A percentile compares a stretch with the other conserved stretches of the same genome.
Conservation (phyloP, 1,140 invertebrate genomes). For the Phymorhynchus buccinoides region DNA sequence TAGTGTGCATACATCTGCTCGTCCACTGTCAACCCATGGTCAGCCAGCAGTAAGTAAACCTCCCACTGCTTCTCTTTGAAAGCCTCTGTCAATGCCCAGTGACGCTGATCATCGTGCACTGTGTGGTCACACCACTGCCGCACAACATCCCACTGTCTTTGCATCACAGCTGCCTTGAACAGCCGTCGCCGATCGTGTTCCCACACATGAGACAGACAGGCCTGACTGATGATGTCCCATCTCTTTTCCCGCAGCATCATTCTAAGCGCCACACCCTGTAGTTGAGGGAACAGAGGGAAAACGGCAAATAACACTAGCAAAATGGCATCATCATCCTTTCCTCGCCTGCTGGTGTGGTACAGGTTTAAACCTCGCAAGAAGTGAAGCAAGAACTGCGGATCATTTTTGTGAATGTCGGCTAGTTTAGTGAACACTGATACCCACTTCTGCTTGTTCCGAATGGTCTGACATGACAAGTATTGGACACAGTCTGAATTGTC, state of each 20-base stretch:
- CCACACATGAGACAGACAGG: slow-evolving; percentile 10
- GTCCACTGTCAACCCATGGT: background rate
- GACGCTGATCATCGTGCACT: background rate
- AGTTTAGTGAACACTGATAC: background rate
- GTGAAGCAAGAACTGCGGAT: background rate
- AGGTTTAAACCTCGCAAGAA: background rate
- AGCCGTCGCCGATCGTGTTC: background rate
- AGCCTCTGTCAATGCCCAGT: slow-evolving; percentile 4
- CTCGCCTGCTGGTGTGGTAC: background rate
- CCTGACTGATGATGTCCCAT: slow-evolving; percentile 11
- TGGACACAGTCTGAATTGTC: background rate
- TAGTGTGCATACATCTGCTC: slow-evolving; percentile 5
- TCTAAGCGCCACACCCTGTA: slow-evolving; percentile 4
- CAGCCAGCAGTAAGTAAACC: background rate
- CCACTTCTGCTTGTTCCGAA: background rate
- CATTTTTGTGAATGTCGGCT: background rate
- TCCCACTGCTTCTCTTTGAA: slow-evolving; percentile 5
- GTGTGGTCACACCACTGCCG: background rate
- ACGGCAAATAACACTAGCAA: background rate
- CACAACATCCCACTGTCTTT: background rate
- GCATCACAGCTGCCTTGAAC: slow-evolving; percentile 17
- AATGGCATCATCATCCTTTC: no score
- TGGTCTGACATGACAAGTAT: background rate
- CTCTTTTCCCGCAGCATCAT: slow-evolving; percentile 7
- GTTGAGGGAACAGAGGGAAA: background rate